Evolutionary conservation across 2,113 vertebrate species (phyloP), one percentile per base, ranked within the genome.

Genomic region (Catharus minimus): DNA sequence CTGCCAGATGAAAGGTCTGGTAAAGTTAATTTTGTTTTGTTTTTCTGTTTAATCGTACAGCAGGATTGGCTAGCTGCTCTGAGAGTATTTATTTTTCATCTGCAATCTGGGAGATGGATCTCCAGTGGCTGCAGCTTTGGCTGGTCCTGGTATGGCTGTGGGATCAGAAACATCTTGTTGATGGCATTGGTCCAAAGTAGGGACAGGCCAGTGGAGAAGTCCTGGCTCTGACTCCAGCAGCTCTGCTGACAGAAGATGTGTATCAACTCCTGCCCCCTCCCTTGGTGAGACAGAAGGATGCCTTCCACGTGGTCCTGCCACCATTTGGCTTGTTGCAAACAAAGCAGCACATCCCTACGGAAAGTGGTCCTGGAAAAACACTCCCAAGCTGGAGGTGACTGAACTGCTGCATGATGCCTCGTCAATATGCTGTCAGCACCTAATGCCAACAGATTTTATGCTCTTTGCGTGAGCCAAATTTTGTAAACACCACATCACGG

Each of bases 31-130:
- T 89, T 60, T 82, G 65, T 80, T 94, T 74, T 86, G 60, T 82
- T 94, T 92, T 86, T 76, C 30, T 65, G 92, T 92, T 82, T 89
- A 91, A 94, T 89, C 74, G 84, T 65, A 78, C 15, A 68, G 89
- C 91, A 95, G 74, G 50, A 72, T 62, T 94, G 89, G 94, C 89
- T 94, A 82, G 46, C 69, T 68, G 53, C 86, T 64, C 66, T 19
- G 20, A 65, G 69, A 71, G 26, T 90, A 82, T 95, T 94, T 90
- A 72, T 81, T 93, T 89, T 90, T 68, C 84, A 89, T 91, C 66
- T 82, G 67, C 61, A 83, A 83, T 88, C 64, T 1, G 1, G 55
- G 60, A 93, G 80, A 76, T 16, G 2, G 57, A 92, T 78, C 44
- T 86, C 65, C 69, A 41, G 33, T 7, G 28, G 62, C 86, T 90